phyloP scores from a whole-genome alignment of 2,888 invertebrate species.

The Pollenia griseotomentosa region DNA sequence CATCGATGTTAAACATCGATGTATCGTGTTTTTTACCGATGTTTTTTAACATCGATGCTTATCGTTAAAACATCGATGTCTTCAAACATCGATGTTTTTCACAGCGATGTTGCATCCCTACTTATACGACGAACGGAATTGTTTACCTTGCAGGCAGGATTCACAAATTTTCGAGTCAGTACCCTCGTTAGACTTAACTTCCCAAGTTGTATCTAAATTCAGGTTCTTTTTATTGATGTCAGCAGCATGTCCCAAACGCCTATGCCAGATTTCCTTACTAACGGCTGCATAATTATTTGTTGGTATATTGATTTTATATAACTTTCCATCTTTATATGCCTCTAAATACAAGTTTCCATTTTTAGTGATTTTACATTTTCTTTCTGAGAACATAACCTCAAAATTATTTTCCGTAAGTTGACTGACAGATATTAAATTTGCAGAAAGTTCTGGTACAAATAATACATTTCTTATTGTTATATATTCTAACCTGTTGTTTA shows the following conservation, averaged over 20 bases:
- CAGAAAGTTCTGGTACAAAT: constrained; percentile 46
- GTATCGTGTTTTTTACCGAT: too few relatives aligned
- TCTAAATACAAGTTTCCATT: constrained; percentile 1
- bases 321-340: constrained; percentile 25
- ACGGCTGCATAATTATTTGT: constrained; percentile 19
- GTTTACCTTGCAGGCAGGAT: constrained; percentile 37
- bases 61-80: too few relatives aligned
- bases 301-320: constrained; percentile 20
- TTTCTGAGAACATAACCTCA: constrained; percentile 18
- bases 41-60: too few relatives aligned
- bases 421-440: constrained; percentile 59
- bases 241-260: constrained; percentile 44
- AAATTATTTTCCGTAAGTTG: constrained; percentile 42
- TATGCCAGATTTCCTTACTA: constrained; percentile 46
- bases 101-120: too few relatives aligned
- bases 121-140: constrained; percentile 8
- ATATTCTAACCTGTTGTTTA: constrained; percentile 33
- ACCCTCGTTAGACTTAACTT: not conserved
- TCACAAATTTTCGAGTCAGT: constrained; percentile 8
- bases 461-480: constrained; percentile 29
- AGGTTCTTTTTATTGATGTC: not conserved
- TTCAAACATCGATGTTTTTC: too few relatives aligned
- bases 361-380: constrained; percentile 32
- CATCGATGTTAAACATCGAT: too few relatives aligned
- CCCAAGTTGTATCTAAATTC: not conserved